Evolutionary conservation across 1,140 invertebrate genomes (phyloP).

Genomic region (Pseudomyrmex sp.): DNA sequence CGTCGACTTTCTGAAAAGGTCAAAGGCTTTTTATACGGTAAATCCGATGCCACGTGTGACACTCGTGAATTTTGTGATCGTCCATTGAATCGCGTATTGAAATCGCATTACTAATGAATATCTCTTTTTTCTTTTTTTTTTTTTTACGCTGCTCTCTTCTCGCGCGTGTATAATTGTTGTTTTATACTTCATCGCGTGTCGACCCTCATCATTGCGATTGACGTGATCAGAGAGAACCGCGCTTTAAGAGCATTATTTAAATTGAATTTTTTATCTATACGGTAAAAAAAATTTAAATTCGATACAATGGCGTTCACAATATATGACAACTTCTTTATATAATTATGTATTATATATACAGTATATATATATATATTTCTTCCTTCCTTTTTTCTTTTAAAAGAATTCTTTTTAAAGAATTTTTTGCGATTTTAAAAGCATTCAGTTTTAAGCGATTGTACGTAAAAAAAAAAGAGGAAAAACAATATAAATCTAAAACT

Average conservation of each 20-base stretch:
- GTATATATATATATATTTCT: too few species aligned
- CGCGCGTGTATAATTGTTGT: not conserved
- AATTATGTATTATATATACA: too few species aligned
- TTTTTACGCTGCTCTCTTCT: not conserved
- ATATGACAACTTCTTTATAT: too few species aligned
- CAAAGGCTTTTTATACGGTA: not conserved
- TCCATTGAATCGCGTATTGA: not conserved
- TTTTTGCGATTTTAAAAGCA: too few species aligned
- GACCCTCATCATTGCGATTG: not conserved
- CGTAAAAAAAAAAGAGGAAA: too few species aligned
- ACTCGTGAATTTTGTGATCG: not conserved
- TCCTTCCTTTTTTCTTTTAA: too few species aligned
- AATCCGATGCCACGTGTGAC: not conserved
- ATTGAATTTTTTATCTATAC: slow-evolving; percentile 19
- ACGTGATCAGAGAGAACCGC: not conserved
- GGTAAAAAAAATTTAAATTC: too few species aligned
- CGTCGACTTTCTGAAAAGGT: not conserved
- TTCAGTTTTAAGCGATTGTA: too few species aligned
- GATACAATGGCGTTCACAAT: too few species aligned
- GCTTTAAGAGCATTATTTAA: slow-evolving; percentile 22
- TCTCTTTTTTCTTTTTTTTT: not conserved
- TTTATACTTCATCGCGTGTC: slow-evolving; percentile 18
- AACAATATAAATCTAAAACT: too few species aligned
- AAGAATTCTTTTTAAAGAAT: too few species aligned
- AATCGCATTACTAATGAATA: slow-evolving; percentile 5